phyloP scores from a whole-genome alignment of 2,113 vertebrate species.

The Alces alces region DNA sequence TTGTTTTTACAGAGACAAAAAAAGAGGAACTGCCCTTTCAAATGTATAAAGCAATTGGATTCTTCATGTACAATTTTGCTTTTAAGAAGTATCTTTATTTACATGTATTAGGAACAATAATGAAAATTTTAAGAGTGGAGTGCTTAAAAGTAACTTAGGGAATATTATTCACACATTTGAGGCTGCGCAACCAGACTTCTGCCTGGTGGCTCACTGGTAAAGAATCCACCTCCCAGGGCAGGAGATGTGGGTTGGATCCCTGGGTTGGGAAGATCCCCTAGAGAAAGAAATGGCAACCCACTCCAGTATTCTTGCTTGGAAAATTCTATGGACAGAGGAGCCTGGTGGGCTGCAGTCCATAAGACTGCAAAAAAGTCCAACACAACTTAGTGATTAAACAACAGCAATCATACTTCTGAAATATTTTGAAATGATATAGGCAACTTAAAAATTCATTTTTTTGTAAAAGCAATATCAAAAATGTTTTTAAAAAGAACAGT shows the following conservation, averaged over 20 bases:
- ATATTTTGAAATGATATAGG: constrained; percentile 11
- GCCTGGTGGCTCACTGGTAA: background rate
- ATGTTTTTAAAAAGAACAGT: background rate
- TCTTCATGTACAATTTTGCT: background rate
- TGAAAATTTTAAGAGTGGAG: background rate
- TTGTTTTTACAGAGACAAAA: constrained; percentile 16
- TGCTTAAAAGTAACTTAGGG: background rate
- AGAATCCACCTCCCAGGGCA: background rate
- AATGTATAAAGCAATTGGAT: background rate
- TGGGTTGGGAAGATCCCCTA: background rate
- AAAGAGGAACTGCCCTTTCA: background rate
- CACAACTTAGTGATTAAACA: background rate
- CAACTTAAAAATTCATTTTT: constrained; percentile 19
- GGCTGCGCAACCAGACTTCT: background rate
- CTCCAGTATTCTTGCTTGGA: background rate
- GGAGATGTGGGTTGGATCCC: background rate
- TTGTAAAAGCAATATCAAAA: background rate
- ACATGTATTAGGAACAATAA: background rate
- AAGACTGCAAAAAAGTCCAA: background rate
- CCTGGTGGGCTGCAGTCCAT: background rate
- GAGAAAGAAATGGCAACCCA: background rate
- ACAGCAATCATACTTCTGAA: background rate
- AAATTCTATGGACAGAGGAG: background rate
- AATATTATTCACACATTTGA: constrained; percentile 24
- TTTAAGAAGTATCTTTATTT: background rate